These are phyloP conservation scores for Romanogobio albipinnatus DNA, from an alignment of 2,113 vertebrate genomes.

Conservation along the genomic window DNA sequence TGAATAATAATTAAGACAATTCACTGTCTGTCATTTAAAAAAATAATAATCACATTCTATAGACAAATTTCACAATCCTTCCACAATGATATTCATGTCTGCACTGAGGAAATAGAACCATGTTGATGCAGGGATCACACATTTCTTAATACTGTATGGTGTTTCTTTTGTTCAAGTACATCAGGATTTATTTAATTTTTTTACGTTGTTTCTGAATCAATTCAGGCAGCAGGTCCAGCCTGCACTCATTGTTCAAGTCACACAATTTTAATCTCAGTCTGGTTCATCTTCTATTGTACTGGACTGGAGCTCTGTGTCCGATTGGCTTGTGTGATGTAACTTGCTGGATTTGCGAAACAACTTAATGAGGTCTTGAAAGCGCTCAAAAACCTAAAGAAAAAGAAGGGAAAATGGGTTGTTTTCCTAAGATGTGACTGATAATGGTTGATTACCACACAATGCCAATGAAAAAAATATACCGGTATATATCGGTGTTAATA, in stretches of 20 bases:
- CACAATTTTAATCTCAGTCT: conserved; percentile 60
- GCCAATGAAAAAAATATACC: not conserved
- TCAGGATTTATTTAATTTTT: not conserved
- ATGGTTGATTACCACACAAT: not conserved
- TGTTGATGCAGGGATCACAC: too few relatives aligned
- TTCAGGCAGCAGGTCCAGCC: conserved; percentile 19
- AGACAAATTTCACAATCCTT: not conserved
- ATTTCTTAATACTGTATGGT: not conserved
- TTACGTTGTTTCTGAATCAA: not conserved
- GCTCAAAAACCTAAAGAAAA: conserved; percentile 79
- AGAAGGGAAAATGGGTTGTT: not conserved
- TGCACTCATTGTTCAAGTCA: not conserved
- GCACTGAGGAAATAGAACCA: too few relatives aligned
- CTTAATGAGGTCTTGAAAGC: conserved; percentile 86
- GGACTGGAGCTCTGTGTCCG: conserved; percentile 72
- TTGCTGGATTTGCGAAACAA: conserved; percentile 83
- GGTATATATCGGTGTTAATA: not conserved
- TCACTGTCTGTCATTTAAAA: too few relatives aligned
- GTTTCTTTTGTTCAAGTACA: conserved; percentile 8
- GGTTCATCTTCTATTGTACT: conserved; percentile 72
- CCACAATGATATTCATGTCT: not conserved
- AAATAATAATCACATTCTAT: not conserved
- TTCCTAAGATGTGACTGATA: too few relatives aligned
- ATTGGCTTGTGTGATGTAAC: conserved; percentile 72
- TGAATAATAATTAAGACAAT: not conserved